Evolutionary conservation across 2,888 invertebrate species (phyloP).

Genomic region (Brachycybe producta): DNA sequence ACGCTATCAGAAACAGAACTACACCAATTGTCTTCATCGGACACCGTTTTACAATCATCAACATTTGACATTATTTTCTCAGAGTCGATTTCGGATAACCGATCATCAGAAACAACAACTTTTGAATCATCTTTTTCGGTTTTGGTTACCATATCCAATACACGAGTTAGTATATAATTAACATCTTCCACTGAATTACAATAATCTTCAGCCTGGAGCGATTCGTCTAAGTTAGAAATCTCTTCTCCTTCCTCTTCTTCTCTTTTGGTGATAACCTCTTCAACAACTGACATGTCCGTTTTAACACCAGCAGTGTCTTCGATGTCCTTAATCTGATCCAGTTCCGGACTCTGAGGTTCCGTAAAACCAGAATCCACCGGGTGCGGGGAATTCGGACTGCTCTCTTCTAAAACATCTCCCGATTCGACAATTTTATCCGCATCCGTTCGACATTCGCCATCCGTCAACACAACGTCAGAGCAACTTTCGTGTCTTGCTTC

Average conservation of each 20-base stretch:
- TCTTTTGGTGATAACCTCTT: neutral
- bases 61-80: too few species aligned
- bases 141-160: too few species aligned
- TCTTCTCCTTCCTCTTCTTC: slow-evolving; percentile 8
- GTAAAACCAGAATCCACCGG: slow-evolving; percentile 18
- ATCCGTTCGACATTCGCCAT: slow-evolving; percentile 15
- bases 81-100: too few species aligned
- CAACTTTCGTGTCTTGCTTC: slow-evolving; percentile 16
- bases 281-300: slow-evolving; percentile 14
- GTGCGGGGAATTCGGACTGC: slow-evolving; percentile 18
- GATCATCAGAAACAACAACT: too few species aligned
- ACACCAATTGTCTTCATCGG: too few species aligned
- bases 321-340: slow-evolving; percentile 18
- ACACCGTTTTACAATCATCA: too few species aligned
- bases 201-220: too few species aligned
- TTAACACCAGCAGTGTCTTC: slow-evolving; percentile 11
- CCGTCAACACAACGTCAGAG: slow-evolving; percentile 16
- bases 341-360: slow-evolving; percentile 20
- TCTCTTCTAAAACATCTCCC: too few species aligned
- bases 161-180: too few species aligned
- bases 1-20: slow-evolving; percentile 14
- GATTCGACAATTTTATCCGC: slow-evolving; percentile 10
- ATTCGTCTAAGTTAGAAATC: neutral
- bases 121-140: too few species aligned
- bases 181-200: too few species aligned